These are phyloP conservation scores for Erebia ligea DNA, from an alignment of 2,888 invertebrate species.

Conservation along the genomic window DNA sequence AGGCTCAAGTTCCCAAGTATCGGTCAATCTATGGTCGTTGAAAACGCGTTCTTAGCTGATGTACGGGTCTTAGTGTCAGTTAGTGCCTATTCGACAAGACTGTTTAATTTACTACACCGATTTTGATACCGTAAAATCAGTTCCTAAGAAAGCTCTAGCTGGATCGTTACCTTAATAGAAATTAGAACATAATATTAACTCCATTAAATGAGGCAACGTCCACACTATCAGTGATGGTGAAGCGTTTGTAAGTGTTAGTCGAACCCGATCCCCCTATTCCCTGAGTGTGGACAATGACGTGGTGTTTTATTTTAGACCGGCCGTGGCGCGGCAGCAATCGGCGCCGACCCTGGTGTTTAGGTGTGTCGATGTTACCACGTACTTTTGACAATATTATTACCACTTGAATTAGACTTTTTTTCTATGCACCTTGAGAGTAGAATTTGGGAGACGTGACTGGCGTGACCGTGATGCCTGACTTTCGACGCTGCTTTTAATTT, in stretches of 20 bases:
- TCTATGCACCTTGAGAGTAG: slow-evolving; percentile 17
- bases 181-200: background rate
- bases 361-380: slow-evolving; percentile 82
- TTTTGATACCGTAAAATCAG: too few relatives aligned
- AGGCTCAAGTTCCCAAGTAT: too few relatives aligned
- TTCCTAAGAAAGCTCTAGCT: too few relatives aligned
- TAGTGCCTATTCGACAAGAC: too few relatives aligned
- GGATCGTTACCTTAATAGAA: too few relatives aligned
- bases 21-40: too few relatives aligned
- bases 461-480: background rate
- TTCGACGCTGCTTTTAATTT: background rate
- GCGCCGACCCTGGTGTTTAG: slow-evolving; percentile 83
- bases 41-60: too few relatives aligned
- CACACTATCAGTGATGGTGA: slow-evolving; percentile 19
- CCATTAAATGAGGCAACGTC: slow-evolving; percentile 29
- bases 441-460: background rate
- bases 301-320: slow-evolving; percentile 83
- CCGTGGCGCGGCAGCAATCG: slow-evolving; percentile 83
- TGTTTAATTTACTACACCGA: too few relatives aligned
- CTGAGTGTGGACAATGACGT: slow-evolving; percentile 69
- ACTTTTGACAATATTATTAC: slow-evolving; percentile 60
- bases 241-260: slow-evolving; percentile 40
- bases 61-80: too few relatives aligned
- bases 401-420: slow-evolving; percentile 59
- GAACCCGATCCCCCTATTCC: slow-evolving; percentile 52